Percentiles rank a stretch among this genome's conserved stretches.
phyloP scores from a whole-genome alignment of 2,113 vertebrate species.

The Oncorhynchus kisutch region DNA sequence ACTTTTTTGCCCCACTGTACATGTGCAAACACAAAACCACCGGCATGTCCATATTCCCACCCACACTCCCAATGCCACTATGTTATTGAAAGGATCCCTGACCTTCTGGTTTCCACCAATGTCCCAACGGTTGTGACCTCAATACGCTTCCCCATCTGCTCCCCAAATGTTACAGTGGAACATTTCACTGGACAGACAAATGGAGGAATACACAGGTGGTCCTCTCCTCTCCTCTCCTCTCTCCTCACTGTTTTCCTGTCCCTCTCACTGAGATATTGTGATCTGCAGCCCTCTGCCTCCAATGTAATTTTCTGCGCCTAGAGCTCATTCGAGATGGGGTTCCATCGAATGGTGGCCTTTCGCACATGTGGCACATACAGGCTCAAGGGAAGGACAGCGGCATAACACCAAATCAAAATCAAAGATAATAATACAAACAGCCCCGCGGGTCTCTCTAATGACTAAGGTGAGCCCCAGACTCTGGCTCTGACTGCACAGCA shows the following conservation, averaged over 20 bases:
- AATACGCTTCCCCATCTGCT: constrained; percentile 30
- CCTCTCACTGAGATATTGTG: constrained; percentile 26
- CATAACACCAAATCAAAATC: constrained; percentile 65
- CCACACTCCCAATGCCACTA: not conserved
- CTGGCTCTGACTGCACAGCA: constrained; percentile 57
- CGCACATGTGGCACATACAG: constrained; percentile 42
- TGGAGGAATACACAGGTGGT: not conserved
- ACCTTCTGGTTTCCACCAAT: constrained; percentile 26
- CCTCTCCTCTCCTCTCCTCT: constrained; percentile 26
- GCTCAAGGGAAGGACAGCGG: constrained; percentile 61
- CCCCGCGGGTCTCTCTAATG: constrained; percentile 68
- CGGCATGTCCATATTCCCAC: not conserved
- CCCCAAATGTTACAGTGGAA: constrained; percentile 38
- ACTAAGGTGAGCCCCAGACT: constrained; percentile 71
- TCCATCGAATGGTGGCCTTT: constrained; percentile 48
- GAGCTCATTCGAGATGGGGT: constrained; percentile 47
- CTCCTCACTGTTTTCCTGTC: constrained; percentile 43
- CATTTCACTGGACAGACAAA: not conserved
- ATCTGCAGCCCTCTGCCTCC: constrained; percentile 40
- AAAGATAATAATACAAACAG: constrained; percentile 74
- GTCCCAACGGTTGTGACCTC: constrained; percentile 29
- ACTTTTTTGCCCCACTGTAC: too few relatives aligned
- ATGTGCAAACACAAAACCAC: not conserved
- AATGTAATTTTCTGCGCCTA: constrained; percentile 31
- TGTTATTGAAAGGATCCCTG: not conserved